Conservation (phyloP, 2,888 invertebrate genomes). For the Scaptodrosophila latifasciaeformis region DNA sequence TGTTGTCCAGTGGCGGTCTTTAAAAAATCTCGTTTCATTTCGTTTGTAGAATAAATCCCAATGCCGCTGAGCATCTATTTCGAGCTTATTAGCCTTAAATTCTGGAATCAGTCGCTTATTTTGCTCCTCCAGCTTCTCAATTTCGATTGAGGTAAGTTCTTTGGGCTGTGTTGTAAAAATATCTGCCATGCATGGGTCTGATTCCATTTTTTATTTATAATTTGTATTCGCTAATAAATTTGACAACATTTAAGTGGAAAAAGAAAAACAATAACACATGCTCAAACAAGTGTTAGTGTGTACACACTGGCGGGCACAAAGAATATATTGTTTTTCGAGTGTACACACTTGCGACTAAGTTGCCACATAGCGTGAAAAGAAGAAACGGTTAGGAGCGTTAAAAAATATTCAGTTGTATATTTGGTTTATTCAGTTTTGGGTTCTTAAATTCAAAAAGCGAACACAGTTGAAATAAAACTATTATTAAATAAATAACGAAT, state of each 20-base stretch:
- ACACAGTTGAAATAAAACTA: constrained; percentile 27
- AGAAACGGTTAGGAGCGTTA: too few relatives aligned
- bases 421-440: constrained; percentile 2
- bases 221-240: constrained; percentile 1
- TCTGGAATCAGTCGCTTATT: constrained; percentile 82
- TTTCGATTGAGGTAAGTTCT: constrained; percentile 77
- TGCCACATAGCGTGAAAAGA: too few relatives aligned
- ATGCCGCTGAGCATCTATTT: constrained; percentile 88
- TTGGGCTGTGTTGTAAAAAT: constrained; percentile 52
- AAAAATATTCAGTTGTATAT: too few relatives aligned
- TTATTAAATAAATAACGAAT: constrained; percentile 55
- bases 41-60: constrained; percentile 99
- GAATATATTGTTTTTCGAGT: too few relatives aligned
- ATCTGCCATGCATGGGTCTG: constrained; percentile 28
- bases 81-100: constrained; percentile 85
- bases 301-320: constrained; percentile 2
- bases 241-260: background rate
- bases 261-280: background rate
- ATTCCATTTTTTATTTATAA: constrained; percentile 6
- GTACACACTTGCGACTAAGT: too few relatives aligned
- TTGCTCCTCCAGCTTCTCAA: constrained; percentile 80
- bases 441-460: constrained; percentile 29
- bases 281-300: background rate
- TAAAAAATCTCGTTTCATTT: constrained; percentile 94
- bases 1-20: constrained; percentile 97